These are phyloP conservation scores for Erythrolamprus reginae DNA, from an alignment of 2,113 vertebrate species.

Conservation along the genomic window DNA sequence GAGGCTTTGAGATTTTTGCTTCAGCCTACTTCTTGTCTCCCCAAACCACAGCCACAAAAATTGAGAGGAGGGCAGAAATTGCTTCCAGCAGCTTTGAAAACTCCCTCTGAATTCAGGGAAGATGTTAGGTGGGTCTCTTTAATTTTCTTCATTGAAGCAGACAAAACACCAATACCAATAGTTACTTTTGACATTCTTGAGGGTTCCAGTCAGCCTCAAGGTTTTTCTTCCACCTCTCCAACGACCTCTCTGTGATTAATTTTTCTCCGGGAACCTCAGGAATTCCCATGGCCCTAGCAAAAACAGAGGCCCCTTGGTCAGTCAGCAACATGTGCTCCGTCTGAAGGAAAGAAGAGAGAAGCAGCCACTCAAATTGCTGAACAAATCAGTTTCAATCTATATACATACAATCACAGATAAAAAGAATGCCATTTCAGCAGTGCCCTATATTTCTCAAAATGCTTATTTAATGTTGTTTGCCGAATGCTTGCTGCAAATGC, in stretches of 20 bases:
- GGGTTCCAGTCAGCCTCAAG: conserved; percentile 66
- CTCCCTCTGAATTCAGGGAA: neutral
- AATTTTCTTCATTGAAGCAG: neutral
- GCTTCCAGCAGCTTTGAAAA: neutral
- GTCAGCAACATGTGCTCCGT: conserved; percentile 84
- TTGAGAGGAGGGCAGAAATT: neutral
- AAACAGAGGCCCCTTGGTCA: conserved; percentile 77
- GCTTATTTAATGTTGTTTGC: neutral
- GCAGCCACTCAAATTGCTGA: neutral
- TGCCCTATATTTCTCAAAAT: neutral
- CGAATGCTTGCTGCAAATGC: neutral
- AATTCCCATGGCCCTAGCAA: conserved; percentile 81
- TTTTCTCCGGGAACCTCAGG: conserved; percentile 75
- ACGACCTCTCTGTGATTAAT: conserved; percentile 80
- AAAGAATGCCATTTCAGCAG: neutral
- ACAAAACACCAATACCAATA: neutral
- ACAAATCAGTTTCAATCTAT: neutral
- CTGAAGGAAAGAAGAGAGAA: conserved; percentile 54
- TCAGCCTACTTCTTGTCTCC: neutral
- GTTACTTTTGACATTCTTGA: conserved; percentile 75
- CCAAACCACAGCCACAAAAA: neutral
- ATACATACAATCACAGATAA: neutral
- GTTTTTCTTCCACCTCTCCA: conserved; percentile 78
- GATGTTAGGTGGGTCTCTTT: neutral
- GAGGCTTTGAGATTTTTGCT: neutral